A percentile compares a stretch with the other conserved stretches of the same genome.
phyloP scores from a whole-genome alignment of 1,140 invertebrate genomes.

The Bombyx mandarina region DNA sequence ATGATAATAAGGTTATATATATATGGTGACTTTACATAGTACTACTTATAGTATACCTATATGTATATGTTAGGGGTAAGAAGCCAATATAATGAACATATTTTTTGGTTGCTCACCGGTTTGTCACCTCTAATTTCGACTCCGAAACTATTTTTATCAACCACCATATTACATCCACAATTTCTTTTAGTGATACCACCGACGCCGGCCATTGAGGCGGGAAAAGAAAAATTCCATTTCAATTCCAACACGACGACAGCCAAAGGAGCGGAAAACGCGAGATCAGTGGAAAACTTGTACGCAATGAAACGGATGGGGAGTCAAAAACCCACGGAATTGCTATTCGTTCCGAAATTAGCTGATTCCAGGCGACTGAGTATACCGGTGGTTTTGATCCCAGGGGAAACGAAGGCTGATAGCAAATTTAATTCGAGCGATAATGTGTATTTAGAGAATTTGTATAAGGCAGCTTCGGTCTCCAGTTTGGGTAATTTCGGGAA shows the following conservation, averaged over 20 bases:
- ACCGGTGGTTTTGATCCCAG: slow-evolving; percentile 53
- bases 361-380: slow-evolving; percentile 54
- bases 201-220: slow-evolving; percentile 38
- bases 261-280: slow-evolving; percentile 23
- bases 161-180: no score
- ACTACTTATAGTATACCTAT: no score
- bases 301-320: slow-evolving; percentile 25
- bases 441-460: slow-evolving; percentile 57
- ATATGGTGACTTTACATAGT: no score
- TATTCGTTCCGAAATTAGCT: slow-evolving; percentile 45
- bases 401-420: slow-evolving; percentile 30
- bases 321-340: slow-evolving; percentile 34
- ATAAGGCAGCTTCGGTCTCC: slow-evolving; percentile 53
- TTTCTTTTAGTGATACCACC: slow-evolving; percentile 53
- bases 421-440: slow-evolving; percentile 50
- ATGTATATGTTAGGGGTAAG: no score
- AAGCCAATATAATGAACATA: no score
- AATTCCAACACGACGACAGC: slow-evolving; percentile 15
- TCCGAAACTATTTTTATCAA: no score
- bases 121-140: no score
- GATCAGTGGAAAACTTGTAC: slow-evolving; percentile 50
- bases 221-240: slow-evolving; percentile 41
- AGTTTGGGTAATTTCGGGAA: slow-evolving; percentile 59
- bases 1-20: no score
- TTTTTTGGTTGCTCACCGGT: no score